These are phyloP conservation scores for Gymnogyps californianus DNA, from an alignment of 2,113 vertebrate species.

Conservation along the genomic window DNA sequence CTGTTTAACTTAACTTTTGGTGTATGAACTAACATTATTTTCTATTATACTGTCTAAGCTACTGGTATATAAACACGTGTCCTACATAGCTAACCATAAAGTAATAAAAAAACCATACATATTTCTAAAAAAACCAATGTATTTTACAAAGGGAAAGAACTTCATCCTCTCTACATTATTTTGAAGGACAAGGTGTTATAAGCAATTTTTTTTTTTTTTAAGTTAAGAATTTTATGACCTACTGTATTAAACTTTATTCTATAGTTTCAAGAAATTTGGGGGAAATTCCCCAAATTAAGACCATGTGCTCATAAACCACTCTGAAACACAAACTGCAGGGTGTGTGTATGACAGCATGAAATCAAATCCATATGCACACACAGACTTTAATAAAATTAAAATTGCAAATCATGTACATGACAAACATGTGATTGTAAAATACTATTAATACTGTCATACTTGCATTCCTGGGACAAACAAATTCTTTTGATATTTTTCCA, in stretches of 20 bases:
- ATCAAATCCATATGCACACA: constrained; percentile 35
- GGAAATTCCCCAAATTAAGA: constrained; percentile 24
- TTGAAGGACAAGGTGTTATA: background rate
- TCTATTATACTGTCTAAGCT: background rate
- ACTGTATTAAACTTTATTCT: background rate
- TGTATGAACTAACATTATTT: background rate
- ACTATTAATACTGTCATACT: background rate
- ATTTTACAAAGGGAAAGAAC: background rate
- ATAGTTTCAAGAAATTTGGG: constrained; percentile 4
- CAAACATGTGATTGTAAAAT: constrained; percentile 20
- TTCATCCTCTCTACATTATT: background rate
- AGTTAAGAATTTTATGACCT: constrained; percentile 10
- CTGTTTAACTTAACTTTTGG: background rate
- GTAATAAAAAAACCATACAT: background rate
- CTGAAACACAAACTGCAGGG: background rate
- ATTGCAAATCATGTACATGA: constrained; percentile 49
- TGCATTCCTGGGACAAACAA: background rate
- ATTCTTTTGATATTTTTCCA: background rate
- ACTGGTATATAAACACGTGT: background rate
- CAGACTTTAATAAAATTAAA: constrained; percentile 21
- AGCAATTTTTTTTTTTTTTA: background rate
- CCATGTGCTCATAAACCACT: constrained; percentile 34
- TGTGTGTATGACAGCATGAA: background rate
- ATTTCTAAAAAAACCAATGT: background rate
- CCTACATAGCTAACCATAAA: background rate